These are phyloP conservation scores for Sphenopsis melanotis DNA, from an alignment of 2,797 vertebrate species.

Conservation along the genomic window DNA sequence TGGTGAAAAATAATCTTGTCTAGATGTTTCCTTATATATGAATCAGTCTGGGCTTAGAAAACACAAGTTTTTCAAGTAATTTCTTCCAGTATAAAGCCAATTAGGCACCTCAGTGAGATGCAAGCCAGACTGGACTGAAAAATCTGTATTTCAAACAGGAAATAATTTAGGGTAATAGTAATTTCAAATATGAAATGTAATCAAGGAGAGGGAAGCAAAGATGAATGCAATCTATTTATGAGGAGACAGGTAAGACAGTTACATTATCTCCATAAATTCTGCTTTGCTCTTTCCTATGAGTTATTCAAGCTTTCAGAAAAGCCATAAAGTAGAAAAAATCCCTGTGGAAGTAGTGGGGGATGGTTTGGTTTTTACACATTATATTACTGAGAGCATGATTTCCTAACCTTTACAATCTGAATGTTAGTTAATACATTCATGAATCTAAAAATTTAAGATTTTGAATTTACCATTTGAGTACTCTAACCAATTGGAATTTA, in stretches of 20 bases:
- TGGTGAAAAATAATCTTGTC: neutral
- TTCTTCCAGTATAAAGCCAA: neutral
- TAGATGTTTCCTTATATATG: neutral
- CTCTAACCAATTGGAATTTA: neutral
- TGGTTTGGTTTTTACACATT: rapidly evolving
- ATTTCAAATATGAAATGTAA: slow-evolving; percentile 30
- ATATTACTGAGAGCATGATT: neutral
- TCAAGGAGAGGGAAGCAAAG: neutral
- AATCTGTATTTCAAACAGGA: slow-evolving; percentile 26
- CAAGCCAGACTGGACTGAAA: slow-evolving; percentile 7
- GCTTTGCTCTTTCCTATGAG: neutral
- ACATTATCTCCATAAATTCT: slow-evolving; percentile 1
- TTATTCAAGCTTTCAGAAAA: neutral
- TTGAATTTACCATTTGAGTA: neutral
- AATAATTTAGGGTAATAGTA: slow-evolving; percentile 6
- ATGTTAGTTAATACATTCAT: neutral
- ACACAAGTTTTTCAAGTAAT: neutral
- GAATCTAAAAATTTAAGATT: neutral
- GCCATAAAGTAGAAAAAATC: neutral
- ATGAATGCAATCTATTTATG: neutral
- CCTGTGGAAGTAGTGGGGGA: neutral
- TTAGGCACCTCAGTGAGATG: neutral
- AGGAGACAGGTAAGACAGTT: slow-evolving; percentile 7
- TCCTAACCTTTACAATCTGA: neutral
- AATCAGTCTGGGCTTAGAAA: neutral